Conservation (phyloP, 2,113 vertebrate species). For the Motacilla alba region DNA sequence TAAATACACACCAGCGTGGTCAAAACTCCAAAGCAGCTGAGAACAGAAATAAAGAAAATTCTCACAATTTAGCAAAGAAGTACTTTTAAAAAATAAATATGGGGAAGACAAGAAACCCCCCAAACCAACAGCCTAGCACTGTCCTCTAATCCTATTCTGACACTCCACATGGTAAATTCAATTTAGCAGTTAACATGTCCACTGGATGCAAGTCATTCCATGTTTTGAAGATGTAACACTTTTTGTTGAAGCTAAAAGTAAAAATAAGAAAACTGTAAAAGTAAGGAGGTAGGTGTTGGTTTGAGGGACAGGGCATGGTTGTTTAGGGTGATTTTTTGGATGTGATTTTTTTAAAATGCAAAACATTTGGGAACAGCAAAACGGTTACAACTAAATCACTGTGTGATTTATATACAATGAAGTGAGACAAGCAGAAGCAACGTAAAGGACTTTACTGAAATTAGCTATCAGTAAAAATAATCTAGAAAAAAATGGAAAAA, state of each 20-base stretch:
- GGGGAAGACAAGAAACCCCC: accelerated
- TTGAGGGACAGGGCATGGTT: not conserved
- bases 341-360: not conserved
- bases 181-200: not conserved
- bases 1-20: not conserved
- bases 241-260: not conserved
- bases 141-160: not conserved
- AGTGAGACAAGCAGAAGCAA: not conserved
- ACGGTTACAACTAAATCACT: not conserved
- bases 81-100: not conserved
- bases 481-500: not conserved
- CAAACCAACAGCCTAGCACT: not conserved
- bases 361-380: not conserved
- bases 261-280: not conserved
- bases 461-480: not conserved
- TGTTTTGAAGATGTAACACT: not conserved
- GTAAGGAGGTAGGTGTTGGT: not conserved
- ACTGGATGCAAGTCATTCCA: not conserved
- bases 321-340: not conserved
- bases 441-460: not conserved
- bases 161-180: not conserved
- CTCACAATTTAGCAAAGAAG: not conserved
- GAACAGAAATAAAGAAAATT: not conserved
- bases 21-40: not conserved
- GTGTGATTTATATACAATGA: not conserved